phyloP scores from a whole-genome alignment of 2,113 vertebrate genomes.

The Otolemur garnettii region DNA sequence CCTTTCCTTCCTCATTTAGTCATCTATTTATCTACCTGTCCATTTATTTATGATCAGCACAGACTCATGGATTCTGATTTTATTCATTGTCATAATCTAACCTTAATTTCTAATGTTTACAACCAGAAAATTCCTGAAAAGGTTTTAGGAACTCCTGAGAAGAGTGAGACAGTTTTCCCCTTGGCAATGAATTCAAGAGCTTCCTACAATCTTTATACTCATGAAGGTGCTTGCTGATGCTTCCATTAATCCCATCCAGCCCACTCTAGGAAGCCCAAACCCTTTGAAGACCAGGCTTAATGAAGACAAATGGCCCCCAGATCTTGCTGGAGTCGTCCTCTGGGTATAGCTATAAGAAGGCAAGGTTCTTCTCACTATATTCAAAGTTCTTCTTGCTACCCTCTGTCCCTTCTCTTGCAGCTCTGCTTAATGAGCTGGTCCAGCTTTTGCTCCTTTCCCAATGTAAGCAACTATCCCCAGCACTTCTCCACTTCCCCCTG shows the following conservation, averaged over 20 bases:
- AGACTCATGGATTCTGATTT: background rate
- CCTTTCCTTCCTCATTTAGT: background rate
- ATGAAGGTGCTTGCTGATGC: background rate
- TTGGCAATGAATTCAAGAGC: background rate
- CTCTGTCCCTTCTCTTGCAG: background rate
- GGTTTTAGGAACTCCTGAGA: background rate
- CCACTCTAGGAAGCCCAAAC: background rate
- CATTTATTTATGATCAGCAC: background rate
- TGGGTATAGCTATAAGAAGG: background rate
- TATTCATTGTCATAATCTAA: background rate
- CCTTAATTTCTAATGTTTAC: background rate
- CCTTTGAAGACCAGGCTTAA: background rate
- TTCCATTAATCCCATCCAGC: background rate
- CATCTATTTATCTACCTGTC: background rate
- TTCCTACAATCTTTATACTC: background rate
- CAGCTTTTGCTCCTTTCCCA: background rate
- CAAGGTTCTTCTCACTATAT: background rate
- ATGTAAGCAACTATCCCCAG: background rate
- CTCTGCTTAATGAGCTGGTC: background rate
- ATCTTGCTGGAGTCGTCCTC: background rate
- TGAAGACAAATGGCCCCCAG: background rate
- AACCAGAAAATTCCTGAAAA: conserved; percentile 7
- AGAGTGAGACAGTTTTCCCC: background rate
- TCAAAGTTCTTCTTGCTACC: background rate
- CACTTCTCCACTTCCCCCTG: background rate